Percentiles rank a stretch among this genome's conserved stretches.
phyloP scores from a whole-genome alignment of 1,140 invertebrate genomes.

The Macrosteles quadrilineatus region DNA sequence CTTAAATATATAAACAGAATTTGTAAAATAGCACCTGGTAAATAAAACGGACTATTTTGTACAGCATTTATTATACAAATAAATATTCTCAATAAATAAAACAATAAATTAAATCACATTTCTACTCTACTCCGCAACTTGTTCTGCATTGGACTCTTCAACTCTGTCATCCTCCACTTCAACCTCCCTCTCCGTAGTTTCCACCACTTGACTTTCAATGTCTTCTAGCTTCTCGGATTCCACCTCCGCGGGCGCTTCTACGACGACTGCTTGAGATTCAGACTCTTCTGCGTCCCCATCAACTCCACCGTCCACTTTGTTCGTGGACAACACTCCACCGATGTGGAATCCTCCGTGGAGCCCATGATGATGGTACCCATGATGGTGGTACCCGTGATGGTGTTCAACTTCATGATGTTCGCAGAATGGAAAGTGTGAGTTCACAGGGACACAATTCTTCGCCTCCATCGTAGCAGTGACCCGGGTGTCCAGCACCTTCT shows the following conservation, averaged over 20 bases:
- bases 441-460: conserved; percentile 44
- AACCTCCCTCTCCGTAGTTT: not conserved
- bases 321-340: not conserved
- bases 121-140: too few species aligned
- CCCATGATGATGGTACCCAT: not conserved
- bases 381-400: not conserved
- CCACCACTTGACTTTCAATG: not conserved
- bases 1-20: too few species aligned
- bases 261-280: not conserved
- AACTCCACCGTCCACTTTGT: not conserved
- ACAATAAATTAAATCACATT: too few species aligned
- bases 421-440: conserved; percentile 6
- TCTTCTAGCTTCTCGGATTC: not conserved
- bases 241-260: not conserved
- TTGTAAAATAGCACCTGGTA: too few species aligned
- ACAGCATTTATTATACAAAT: too few species aligned
- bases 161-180: not conserved
- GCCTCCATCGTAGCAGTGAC: conserved; percentile 47
- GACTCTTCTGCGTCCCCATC: not conserved
- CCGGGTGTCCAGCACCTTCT: conserved; percentile 42
- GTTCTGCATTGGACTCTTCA: too few species aligned
- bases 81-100: too few species aligned
- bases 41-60: too few species aligned
- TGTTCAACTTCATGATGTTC: not conserved
- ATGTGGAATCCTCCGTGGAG: not conserved